phyloP scores from a whole-genome alignment of 2,888 invertebrate species.

The Oscheius myriophilus region DNA sequence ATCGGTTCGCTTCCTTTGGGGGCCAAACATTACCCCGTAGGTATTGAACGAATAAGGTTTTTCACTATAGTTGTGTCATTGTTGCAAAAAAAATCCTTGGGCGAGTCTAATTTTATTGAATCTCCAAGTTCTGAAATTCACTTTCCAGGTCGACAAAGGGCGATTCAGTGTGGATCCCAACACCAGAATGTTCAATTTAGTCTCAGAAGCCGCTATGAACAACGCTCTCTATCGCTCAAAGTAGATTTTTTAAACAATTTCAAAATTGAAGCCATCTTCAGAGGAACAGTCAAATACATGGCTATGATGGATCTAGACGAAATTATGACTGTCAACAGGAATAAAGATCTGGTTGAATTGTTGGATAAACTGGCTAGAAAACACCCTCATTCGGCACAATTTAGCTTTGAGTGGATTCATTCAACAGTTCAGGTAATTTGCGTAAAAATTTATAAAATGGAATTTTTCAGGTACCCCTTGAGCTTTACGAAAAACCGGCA shows the following conservation, averaged over 20 bases:
- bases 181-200: constrained; percentile 8
- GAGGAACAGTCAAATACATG: constrained; percentile 11
- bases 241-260: not conserved
- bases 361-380: not conserved
- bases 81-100: no score
- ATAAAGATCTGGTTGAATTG: not conserved
- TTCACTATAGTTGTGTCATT: no score
- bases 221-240: constrained; percentile 12
- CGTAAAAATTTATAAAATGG: not conserved
- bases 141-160: not conserved
- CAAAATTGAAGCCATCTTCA: not conserved
- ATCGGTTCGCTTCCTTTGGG: no score
- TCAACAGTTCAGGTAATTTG: not conserved
- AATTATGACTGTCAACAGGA: constrained; percentile 2
- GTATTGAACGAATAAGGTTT: no score
- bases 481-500: constrained; percentile 1
- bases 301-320: constrained; percentile 24
- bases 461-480: not conserved
- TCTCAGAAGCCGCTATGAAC: constrained; percentile 11
- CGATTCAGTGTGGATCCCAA: constrained; percentile 1
- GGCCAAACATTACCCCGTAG: no score
- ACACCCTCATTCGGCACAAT: constrained; percentile 6
- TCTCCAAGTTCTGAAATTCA: no score
- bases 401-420: constrained; percentile 15
- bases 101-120: no score